These are phyloP conservation scores for Phortica okadai DNA, from an alignment of 2,888 invertebrate species.

Conservation along the genomic window DNA sequence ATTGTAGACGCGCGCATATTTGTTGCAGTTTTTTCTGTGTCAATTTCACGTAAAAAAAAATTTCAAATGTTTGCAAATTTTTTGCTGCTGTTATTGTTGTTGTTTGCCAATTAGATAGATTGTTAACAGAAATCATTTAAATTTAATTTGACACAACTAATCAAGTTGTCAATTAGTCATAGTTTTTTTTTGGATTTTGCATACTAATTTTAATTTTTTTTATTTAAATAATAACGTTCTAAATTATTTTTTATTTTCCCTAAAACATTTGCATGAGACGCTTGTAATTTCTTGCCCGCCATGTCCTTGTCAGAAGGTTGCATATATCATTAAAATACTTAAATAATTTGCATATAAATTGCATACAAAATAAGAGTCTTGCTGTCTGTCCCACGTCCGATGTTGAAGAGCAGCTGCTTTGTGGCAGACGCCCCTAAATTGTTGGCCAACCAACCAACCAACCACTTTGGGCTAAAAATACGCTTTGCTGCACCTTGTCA, in stretches of 20 bases:
- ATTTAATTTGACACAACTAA: neutral
- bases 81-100: neutral
- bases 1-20: constrained; percentile 18
- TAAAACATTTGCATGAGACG: neutral
- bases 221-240: neutral
- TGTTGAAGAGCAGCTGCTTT: neutral
- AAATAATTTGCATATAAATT: constrained; percentile 15
- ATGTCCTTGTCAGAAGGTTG: neutral
- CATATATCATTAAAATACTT: neutral
- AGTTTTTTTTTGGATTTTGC: neutral
- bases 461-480: constrained; percentile 5
- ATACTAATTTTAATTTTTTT: neutral
- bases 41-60: constrained; percentile 58
- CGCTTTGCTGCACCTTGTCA: constrained; percentile 17
- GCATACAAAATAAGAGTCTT: neutral
- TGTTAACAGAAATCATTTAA: neutral
- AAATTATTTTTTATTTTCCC: neutral
- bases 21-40: constrained; percentile 56
- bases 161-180: neutral
- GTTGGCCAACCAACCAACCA: neutral
- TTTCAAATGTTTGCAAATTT: constrained; percentile 34
- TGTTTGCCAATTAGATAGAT: constrained; percentile 3
- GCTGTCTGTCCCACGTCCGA: neutral
- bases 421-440: neutral
- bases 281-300: no score